These are phyloP conservation scores for Chelidonichthys spinosus DNA, from an alignment of 2,797 vertebrate genomes.

Conservation along the genomic window DNA sequence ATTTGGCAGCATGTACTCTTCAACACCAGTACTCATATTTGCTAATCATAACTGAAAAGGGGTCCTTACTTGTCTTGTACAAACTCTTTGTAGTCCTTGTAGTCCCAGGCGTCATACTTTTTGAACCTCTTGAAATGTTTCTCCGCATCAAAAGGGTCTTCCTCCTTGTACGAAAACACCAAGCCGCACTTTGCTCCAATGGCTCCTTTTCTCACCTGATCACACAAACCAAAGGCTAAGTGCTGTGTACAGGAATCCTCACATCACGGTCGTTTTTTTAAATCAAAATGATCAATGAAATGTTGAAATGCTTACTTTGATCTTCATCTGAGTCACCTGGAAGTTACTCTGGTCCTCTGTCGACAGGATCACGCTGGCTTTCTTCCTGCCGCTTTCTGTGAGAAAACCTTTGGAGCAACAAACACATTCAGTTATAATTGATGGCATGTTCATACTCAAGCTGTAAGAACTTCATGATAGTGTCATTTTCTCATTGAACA, in stretches of 20 bases:
- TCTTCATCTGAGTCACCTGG: constrained; percentile 96
- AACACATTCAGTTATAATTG: not conserved
- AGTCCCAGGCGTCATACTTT: constrained; percentile 91
- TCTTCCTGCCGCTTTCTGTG: constrained; percentile 93
- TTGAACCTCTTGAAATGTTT: constrained; percentile 94
- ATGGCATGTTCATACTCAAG: not conserved
- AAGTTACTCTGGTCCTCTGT: constrained; percentile 92
- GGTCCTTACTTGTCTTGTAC: constrained; percentile 88
- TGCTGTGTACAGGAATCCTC: not conserved
- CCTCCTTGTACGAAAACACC: constrained; percentile 92
- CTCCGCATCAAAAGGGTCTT: constrained; percentile 91
- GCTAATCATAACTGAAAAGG: not conserved
- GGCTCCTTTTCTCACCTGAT: constrained; percentile 93
- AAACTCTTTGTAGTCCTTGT: constrained; percentile 92
- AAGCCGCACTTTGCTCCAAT: constrained; percentile 96
- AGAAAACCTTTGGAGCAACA: constrained; percentile 89
- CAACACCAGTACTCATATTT: not conserved
- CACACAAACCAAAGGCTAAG: constrained; percentile 30
- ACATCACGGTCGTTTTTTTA: not conserved
- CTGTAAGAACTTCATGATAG: not conserved
- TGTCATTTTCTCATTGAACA: not conserved
- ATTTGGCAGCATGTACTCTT: not conserved
- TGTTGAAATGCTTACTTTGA: constrained; percentile 87
- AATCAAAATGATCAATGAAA: not conserved
- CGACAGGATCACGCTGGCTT: constrained; percentile 94